Evolutionary conservation across 2,888 invertebrate species (phyloP).

Genomic region (Eumacrocentrus americanus): DNA sequence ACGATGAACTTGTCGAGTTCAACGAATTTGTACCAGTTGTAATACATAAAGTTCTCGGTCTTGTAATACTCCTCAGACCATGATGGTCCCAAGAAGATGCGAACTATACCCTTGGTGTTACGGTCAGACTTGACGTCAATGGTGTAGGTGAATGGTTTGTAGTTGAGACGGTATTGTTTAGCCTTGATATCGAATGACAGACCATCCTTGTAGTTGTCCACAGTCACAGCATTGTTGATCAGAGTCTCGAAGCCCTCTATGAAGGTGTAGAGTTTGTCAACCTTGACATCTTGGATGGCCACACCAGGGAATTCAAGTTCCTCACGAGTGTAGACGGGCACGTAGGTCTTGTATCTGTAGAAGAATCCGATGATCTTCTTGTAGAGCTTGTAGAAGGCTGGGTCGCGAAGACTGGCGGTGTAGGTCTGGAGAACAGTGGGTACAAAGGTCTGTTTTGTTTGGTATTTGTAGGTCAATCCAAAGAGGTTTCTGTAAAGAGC

Average conservation of each 20-base stretch:
- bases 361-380: constrained; percentile 69
- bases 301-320: constrained; percentile 69
- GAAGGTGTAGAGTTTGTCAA: constrained; percentile 73
- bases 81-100: constrained; percentile 75
- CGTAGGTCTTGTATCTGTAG: constrained; percentile 64
- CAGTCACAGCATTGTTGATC: constrained; percentile 69
- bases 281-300: constrained; percentile 68
- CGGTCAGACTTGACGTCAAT: constrained; percentile 69
- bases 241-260: constrained; percentile 70
- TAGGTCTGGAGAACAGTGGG: constrained; percentile 72
- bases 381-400: constrained; percentile 73
- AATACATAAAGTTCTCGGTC: constrained; percentile 39
- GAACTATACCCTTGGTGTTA: constrained; percentile 66
- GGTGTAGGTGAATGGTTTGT: constrained; percentile 71
- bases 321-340: constrained; percentile 67
- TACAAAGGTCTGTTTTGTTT: constrained; percentile 60
- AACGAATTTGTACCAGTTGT: constrained; percentile 66
- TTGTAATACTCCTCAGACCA: constrained; percentile 65
- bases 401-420: constrained; percentile 73
- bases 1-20: constrained; percentile 67
- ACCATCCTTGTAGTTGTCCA: constrained; percentile 61
- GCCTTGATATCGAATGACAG: constrained; percentile 65
- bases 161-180: constrained; percentile 73
- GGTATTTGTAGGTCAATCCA: constrained; percentile 57
- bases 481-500: constrained; percentile 65